Conservation (phyloP, 2,797 vertebrate species). For the Sitta carolinensis region DNA sequence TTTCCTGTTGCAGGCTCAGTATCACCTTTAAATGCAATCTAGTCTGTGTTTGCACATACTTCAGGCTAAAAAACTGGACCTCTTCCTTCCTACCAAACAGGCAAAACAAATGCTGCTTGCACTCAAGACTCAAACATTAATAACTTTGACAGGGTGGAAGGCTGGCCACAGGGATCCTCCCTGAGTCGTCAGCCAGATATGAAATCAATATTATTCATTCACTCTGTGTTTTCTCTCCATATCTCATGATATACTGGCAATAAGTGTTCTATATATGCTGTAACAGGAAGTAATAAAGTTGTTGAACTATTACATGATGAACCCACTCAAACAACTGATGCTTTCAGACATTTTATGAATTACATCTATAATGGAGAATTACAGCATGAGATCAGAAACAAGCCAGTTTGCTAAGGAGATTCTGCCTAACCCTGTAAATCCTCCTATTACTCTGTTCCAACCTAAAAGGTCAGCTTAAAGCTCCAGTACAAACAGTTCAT, state of each 20-base stretch:
- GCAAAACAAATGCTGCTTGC: neutral
- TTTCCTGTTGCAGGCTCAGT: neutral
- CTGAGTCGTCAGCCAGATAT: neutral
- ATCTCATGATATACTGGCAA: neutral
- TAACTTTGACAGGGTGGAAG: neutral
- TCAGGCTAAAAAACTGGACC: neutral
- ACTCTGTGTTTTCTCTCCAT: neutral
- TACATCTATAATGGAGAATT: neutral
- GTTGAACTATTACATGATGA: neutral
- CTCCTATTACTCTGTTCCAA: neutral
- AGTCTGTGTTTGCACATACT: neutral
- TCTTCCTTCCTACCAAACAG: neutral
- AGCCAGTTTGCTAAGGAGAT: neutral
- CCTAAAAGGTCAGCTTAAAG: neutral
- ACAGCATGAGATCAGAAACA: neutral
- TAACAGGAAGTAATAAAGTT: neutral
- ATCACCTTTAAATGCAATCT: neutral
- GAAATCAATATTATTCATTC: neutral
- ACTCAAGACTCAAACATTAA: neutral
- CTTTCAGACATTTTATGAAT: neutral
- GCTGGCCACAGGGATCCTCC: neutral
- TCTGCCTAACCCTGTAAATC: neutral
- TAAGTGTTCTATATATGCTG: neutral
- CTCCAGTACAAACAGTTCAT: neutral
- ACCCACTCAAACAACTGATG: neutral